Evolutionary conservation across 1,140 invertebrate species (phyloP).

Genomic region (Oryzaephilus surinamensis): DNA sequence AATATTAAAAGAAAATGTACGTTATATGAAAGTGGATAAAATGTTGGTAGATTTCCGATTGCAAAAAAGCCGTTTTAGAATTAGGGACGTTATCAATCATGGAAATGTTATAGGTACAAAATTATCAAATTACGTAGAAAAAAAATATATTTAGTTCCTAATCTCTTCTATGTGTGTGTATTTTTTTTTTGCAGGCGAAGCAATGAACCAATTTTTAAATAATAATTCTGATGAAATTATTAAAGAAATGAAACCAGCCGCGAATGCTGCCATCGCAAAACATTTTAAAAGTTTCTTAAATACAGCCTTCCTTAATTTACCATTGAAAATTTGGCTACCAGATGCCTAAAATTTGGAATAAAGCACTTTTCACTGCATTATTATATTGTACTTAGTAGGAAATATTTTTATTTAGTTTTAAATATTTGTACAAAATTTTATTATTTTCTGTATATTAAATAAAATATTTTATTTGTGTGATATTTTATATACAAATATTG

Average conservation of each 20-base stretch:
- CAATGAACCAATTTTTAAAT: conserved; percentile 76
- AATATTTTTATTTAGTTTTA: too few species aligned
- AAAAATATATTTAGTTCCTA: background rate
- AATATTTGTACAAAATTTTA: too few species aligned
- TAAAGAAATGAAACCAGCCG: conserved; percentile 70
- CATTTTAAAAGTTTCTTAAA: conserved; percentile 70
- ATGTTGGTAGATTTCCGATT: conserved; percentile 61
- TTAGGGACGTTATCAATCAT: conserved; percentile 57
- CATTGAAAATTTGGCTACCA: conserved; percentile 62
- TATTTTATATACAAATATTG: too few species aligned
- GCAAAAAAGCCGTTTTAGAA: conserved; percentile 54
- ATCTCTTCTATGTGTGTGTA: too few species aligned
- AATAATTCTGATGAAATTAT: conserved; percentile 76
- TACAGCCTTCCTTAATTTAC: conserved; percentile 62
- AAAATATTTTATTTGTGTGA: too few species aligned
- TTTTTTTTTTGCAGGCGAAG: conserved; percentile 46
- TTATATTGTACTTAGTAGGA: too few species aligned
- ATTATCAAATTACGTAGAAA: conserved; percentile 8
- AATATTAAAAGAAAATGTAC: conserved; percentile 42
- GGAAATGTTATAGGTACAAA: conserved; percentile 66
- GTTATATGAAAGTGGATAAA: conserved; percentile 55
- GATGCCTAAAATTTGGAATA: conserved; percentile 31
- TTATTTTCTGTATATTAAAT: too few species aligned
- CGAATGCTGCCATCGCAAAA: conserved; percentile 58
- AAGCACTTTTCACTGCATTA: too few species aligned